Conservation (phyloP, 2,797 vertebrate species). For the Chelidonichthys spinosus region DNA sequence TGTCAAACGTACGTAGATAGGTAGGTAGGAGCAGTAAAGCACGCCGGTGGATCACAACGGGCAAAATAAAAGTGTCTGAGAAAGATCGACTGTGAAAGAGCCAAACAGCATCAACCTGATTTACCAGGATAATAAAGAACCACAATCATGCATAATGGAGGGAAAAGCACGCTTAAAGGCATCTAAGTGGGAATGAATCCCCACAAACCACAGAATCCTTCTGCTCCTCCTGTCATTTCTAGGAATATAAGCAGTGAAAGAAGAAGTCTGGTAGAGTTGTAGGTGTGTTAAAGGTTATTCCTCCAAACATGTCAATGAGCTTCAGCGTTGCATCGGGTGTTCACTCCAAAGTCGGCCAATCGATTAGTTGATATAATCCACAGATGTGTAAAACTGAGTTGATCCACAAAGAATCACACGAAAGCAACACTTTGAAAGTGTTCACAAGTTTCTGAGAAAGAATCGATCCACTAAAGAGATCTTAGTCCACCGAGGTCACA, state of each 20-base stretch:
- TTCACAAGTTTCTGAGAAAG: no score
- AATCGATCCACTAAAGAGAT: no score
- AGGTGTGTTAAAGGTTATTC: no score
- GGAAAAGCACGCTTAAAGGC: slow-evolving; percentile 5
- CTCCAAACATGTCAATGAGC: slow-evolving; percentile 3
- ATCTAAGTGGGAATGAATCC: slow-evolving; percentile 11
- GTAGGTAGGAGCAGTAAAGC: slow-evolving; percentile 11
- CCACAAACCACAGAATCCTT: neutral
- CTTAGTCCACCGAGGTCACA: no score
- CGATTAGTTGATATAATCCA: neutral
- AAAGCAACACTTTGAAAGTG: no score
- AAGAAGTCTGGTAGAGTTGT: no score
- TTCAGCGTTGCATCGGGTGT: neutral
- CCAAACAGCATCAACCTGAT: slow-evolving; percentile 20
- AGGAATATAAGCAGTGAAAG: no score
- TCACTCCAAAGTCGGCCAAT: neutral
- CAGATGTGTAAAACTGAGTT: no score
- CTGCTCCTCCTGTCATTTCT: neutral
- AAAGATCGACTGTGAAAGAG: neutral
- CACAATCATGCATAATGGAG: slow-evolving; percentile 1
- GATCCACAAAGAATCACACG: no score
- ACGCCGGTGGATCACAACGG: slow-evolving; percentile 1
- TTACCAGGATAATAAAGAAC: slow-evolving; percentile 28
- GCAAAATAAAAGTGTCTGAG: slow-evolving; percentile 31
- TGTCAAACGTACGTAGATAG: neutral